Evolutionary conservation across 2,888 invertebrate genomes (phyloP), one percentile per base, ranked within the genome.

Genomic region (Petrolisthes manimaculis): DNA sequence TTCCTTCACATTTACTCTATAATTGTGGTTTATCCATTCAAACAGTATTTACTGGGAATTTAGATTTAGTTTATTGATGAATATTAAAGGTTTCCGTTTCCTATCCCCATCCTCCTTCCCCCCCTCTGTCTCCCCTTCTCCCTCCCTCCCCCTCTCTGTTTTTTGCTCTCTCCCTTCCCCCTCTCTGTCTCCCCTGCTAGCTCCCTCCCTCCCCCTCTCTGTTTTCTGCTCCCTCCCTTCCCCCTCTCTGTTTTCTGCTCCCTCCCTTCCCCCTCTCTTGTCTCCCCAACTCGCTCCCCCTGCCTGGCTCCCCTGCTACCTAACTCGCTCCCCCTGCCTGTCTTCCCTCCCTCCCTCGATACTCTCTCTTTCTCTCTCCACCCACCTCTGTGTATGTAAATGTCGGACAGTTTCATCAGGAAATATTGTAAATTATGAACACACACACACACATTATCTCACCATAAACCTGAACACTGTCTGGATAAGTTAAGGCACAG

Each of bases 361-460:
- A n/a, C 83, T 69, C 69, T 69, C 83, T 83, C 83, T 69, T 51
- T 69, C 83, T 83, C 83, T 37, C 69, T 69, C 37, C 37, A 37
- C 37, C 37, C 37, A 37, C 37, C 37, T 37, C 37, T 37, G 37
- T 37, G 37, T 37, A 37, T 1, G 37, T 37, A 37, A 37, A 2
- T 37, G 37, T 37, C 37, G 37, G 37, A 37, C 37, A 37, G 37
- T 37, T 37, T 37, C 37, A 37, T 37, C 37, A 37, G 37, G 37
- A 37, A 37, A 37, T 37, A 37, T 37, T 37, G 37, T 37, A 37
- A 37, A 37, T 37, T 37, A 37, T 37, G 37, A 37, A 37, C 37
- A 37, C 2, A 37, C 1, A 37, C 37, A 37, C 37, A 37, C 37
- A 37, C 37, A 37, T 37, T 37, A 37, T 37, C 37, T 37, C 37